Percentiles rank a stretch among this genome's conserved stretches.
Evolutionary conservation across 2,888 invertebrate genomes (phyloP).

Genomic region (Acanthosepion lycidas): DNA sequence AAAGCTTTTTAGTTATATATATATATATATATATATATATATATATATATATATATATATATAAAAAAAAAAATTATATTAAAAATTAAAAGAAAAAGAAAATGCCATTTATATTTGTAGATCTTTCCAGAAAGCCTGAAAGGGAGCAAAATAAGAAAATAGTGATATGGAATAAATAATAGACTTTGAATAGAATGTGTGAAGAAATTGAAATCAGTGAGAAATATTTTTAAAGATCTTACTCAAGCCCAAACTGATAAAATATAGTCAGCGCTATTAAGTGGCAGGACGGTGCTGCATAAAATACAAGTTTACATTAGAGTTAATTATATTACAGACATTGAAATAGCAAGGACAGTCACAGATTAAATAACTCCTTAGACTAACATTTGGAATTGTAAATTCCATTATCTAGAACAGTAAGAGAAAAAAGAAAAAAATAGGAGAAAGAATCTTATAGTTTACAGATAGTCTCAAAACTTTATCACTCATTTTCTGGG

Average conservation of each 20-base stretch:
- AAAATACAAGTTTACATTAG: conserved; percentile 20
- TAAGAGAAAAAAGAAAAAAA: background rate
- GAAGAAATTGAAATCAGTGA: background rate
- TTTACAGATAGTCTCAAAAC: background rate
- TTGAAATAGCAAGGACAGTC: background rate
- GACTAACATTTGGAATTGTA: background rate
- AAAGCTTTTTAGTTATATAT: no score
- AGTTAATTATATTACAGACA: background rate
- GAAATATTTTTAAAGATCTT: conserved; percentile 8
- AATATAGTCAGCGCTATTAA: background rate
- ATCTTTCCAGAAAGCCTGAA: background rate
- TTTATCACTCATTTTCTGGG: background rate
- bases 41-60: no score
- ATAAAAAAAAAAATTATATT: no score
- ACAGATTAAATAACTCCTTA: background rate
- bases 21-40: no score
- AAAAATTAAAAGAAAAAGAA: background rate
- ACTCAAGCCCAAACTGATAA: background rate
- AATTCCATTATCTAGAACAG: background rate
- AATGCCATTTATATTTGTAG: background rate
- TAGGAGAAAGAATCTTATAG: background rate
- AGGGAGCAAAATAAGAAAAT: background rate
- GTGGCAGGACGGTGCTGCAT: background rate
- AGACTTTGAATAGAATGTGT: conserved; percentile 7
- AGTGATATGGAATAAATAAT: background rate